These are phyloP conservation scores for Pachypsylla venusta DNA, from an alignment of 1,140 invertebrate species.

Conservation along the genomic window DNA sequence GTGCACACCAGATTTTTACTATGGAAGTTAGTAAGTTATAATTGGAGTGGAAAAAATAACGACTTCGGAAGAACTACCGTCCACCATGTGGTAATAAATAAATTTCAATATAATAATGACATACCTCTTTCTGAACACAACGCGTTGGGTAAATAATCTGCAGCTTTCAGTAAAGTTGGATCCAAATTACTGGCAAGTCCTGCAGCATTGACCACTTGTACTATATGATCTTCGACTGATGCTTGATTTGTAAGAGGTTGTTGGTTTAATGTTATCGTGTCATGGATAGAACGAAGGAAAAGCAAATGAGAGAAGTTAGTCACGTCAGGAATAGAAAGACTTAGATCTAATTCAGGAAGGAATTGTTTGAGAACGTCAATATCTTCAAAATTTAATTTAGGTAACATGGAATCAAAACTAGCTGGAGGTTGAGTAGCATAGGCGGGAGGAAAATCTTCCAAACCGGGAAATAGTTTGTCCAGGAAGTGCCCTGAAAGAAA, in stretches of 20 bases:
- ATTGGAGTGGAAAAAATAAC: no score
- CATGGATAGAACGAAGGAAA: conserved; percentile 31
- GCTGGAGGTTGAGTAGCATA: conserved; percentile 67
- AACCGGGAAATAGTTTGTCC: conserved; percentile 66
- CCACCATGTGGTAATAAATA: background rate
- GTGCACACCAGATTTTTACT: no score
- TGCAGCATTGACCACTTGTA: conserved; percentile 30
- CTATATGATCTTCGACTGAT: conserved; percentile 20
- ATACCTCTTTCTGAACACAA: conserved; percentile 17
- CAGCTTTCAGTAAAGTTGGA: conserved; percentile 28
- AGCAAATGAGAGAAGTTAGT: conserved; percentile 55
- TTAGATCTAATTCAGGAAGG: conserved; percentile 43
- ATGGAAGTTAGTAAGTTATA: no score
- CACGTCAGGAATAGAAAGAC: conserved; percentile 44
- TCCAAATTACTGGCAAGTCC: conserved; percentile 30
- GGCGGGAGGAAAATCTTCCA: conserved; percentile 66
- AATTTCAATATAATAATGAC: no score
- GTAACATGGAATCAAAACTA: conserved; percentile 55
- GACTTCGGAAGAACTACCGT: no score
- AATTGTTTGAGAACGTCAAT: conserved; percentile 44
- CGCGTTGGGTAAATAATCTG: conserved; percentile 19
- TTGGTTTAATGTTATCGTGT: conserved; percentile 16
- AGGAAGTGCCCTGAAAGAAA: conserved; percentile 50
- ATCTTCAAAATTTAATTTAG: conserved; percentile 48
- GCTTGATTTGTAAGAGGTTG: conserved; percentile 11